These are phyloP conservation scores for Diadumene lineata DNA, from an alignment of 92 coral and sea anemone genomes.

Conservation along the genomic window DNA sequence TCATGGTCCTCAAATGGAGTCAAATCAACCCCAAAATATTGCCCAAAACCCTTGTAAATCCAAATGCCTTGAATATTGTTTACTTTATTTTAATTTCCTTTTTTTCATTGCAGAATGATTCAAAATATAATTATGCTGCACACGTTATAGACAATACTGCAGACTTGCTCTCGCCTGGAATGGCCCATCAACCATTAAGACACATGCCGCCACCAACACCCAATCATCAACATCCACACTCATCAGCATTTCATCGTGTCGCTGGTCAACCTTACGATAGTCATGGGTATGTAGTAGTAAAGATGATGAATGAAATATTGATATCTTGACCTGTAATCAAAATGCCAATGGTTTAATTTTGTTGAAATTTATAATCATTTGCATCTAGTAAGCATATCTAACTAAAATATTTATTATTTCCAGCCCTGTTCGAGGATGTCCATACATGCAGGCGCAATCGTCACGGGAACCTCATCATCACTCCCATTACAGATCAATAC, in stretches of 20 bases:
- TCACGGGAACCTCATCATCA: slow-evolving; percentile 67
- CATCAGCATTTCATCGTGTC: slow-evolving; percentile 89
- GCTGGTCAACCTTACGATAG: slow-evolving; percentile 66
- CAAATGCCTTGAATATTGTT: neutral
- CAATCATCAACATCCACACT: slow-evolving; percentile 64
- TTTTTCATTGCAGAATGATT: slow-evolving; percentile 58
- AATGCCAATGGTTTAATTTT: no score
- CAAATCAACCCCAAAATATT: no score
- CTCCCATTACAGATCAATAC: slow-evolving; percentile 52
- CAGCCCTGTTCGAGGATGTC: slow-evolving; percentile 66
- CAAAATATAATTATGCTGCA: slow-evolving; percentile 62
- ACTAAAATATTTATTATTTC: no score
- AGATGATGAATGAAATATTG: neutral
- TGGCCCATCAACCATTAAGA: slow-evolving; percentile 82
- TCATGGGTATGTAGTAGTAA: slow-evolving; percentile 62
- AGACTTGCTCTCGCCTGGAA: slow-evolving; percentile 59
- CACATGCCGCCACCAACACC: slow-evolving; percentile 87
- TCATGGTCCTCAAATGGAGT: no score
- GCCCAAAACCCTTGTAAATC: neutral
- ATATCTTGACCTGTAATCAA: neutral
- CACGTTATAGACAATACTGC: slow-evolving; percentile 74
- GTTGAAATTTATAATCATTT: no score
- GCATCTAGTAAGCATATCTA: no score
- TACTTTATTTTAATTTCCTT: neutral
- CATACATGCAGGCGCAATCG: slow-evolving; percentile 58